Evolutionary conservation across 2,888 invertebrate genomes (phyloP), one percentile per base, ranked within the genome.

Genomic region (Eucera pruinosa): DNA sequence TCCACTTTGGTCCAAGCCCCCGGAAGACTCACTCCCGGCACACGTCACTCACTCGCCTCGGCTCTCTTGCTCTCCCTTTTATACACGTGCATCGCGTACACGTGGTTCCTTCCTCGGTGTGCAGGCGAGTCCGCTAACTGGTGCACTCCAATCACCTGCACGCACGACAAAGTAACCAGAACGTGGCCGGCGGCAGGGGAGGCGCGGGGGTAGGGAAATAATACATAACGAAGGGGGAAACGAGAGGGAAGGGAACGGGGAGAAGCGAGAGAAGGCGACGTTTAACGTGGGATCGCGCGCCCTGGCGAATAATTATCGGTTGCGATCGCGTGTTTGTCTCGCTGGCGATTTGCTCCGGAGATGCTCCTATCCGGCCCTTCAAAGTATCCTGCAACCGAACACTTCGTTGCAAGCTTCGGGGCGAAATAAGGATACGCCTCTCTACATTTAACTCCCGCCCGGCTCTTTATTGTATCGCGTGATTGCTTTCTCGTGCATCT

Each of bases 21-120:
- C 85, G 86, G 86, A 86, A 87, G 81, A 87, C 82, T 85, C 85
- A 80, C 86, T 84, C 83, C 77, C 79, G 80, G 82, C 84, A 73
- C 54, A 71, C 71, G 75, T 81, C 81, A 76, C 70, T 79, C 72
- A 70, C 57, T 72, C 71, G 58, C 70, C 69, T 68, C 62, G 78
- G 77, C 81, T 81, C 81, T 80, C 73, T 68, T 71, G 82, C 79
- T 73, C 78, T 68, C 73, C 74, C 74, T 41, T 30, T 9, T 15
- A 15, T 13, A 4, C 39, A 11, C 11, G 39, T 36, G 18, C 54
- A 80, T 80, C 74, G 79, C 76, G 66, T 82, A 80, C 77, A 77
- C 69, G 61, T 47, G 33, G 33, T 36, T 18, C 15, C 20, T n/a
- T n/a, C n/a, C n/a, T n/a, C n/a, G n/a, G n/a, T n/a, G n/a, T n/a